phyloP scores from a whole-genome alignment of 2,113 vertebrate species.

The Pachycephala philippinensis region DNA sequence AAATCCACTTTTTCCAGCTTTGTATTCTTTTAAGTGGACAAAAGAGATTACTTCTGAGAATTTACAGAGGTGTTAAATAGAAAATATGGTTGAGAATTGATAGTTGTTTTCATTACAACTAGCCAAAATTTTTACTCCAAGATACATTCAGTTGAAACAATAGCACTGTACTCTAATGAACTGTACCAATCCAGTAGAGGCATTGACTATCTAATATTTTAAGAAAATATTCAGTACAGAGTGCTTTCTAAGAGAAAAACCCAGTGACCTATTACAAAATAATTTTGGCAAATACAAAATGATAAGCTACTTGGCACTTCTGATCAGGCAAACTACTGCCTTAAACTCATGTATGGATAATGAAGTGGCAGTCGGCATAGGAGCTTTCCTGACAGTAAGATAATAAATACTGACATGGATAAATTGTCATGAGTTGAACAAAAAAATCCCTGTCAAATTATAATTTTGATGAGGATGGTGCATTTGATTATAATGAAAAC shows the following conservation, averaged over 20 bases:
- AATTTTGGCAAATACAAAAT: constrained; percentile 73
- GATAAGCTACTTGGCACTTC: constrained; percentile 74
- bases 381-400: neutral
- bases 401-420: constrained; percentile 36
- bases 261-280: constrained; percentile 67
- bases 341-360: neutral
- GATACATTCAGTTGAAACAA: constrained; percentile 22
- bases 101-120: neutral
- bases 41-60: neutral
- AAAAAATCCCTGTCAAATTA: neutral
- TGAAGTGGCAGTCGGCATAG: neutral
- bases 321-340: constrained; percentile 63
- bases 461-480: constrained; percentile 12
- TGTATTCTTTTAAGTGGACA: neutral
- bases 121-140: neutral
- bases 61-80: neutral
- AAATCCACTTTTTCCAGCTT: neutral
- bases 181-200: constrained; percentile 71
- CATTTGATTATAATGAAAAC: constrained; percentile 28
- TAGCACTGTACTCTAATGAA: constrained; percentile 74
- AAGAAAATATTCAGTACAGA: constrained; percentile 67
- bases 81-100: neutral
- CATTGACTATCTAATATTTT: constrained; percentile 68
- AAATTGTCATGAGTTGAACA: constrained; percentile 24
- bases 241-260: constrained; percentile 45